Evolutionary conservation across 2,113 vertebrate genomes (phyloP), one percentile per base, ranked within the genome.

Genomic region (Puma concolor): DNA sequence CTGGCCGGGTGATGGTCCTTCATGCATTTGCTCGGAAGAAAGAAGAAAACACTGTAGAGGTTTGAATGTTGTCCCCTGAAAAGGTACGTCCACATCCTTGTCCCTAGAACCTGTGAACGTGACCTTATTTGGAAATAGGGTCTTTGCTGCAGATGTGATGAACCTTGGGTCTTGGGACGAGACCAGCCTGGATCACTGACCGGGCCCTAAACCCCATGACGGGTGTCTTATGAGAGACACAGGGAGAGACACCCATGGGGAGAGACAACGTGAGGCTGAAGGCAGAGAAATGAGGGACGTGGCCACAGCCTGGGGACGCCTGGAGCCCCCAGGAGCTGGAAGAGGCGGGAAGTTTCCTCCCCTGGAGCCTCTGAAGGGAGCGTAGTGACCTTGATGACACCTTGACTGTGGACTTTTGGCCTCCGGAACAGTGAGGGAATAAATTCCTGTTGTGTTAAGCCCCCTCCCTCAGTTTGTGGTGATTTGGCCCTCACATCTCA

Each of bases 271-370:
- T 6, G 72, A 50, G 44, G 25, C 48, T 23, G 7, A 23, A 71
- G 66, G 48, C 0, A 2, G 31, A 48, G 72, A 5, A 3, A 1
- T 12, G 48, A 48, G 17, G 5, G 2, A 31, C 3, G 11, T 0
- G 1, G 41, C 72, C 77, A 38, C 13, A 11, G 67, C 41, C 21
- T 33, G 82, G 60, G 52, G 23, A 48, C 0, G 1, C 23, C 36
- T 36, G 92, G 92, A 57, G 92, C 71, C 52, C 1, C 44, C 36
- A 25, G 60, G 60, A 52, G 38, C 57, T 31, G 67, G 54, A 12
- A 6, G n/a, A 89, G 67, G 88, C 52, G n/a, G 19, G 54, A 21
- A 48, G 27, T 19, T 11, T 0, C 84, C 38, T 25, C 2, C 7
- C 44, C 33, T 2, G 2, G 57, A n/a, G 31, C 21, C 64, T 10